Conservation (phyloP, 2,113 vertebrate genomes). For the Ranitomeya imitator region DNA sequence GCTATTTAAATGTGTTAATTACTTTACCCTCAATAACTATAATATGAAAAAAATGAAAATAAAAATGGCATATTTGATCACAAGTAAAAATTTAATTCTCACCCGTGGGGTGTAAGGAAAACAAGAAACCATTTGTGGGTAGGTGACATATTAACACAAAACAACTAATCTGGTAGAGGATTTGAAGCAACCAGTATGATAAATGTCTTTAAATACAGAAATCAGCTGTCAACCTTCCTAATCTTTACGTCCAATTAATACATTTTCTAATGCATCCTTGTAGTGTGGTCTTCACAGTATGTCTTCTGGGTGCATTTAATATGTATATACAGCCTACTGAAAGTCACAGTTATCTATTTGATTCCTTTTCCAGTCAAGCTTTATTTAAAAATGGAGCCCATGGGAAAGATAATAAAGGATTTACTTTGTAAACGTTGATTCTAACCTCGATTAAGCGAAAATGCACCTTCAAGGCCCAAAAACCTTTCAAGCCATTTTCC, state of each 20-base stretch:
- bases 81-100: slow-evolving; percentile 6
- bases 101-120: background rate
- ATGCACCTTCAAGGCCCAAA: slow-evolving; percentile 25
- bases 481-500: slow-evolving; percentile 53
- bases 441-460: slow-evolving; percentile 46
- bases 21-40: background rate
- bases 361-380: slow-evolving; percentile 20
- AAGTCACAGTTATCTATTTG: slow-evolving; percentile 27
- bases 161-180: background rate
- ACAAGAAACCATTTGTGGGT: background rate
- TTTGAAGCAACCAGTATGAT: background rate
- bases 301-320: background rate
- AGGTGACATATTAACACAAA: background rate
- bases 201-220: background rate
- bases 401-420: slow-evolving; percentile 45
- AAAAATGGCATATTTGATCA: background rate
- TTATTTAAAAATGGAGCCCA: slow-evolving; percentile 22
- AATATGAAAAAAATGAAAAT: background rate
- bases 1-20: slow-evolving; percentile 7
- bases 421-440: slow-evolving; percentile 49
- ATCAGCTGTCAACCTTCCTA: background rate
- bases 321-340: background rate
- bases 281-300: background rate
- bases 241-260: background rate
- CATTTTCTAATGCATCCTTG: background rate